These are phyloP conservation scores for Graphium colonna DNA, from an alignment of 2,888 invertebrate species.

Conservation along the genomic window DNA sequence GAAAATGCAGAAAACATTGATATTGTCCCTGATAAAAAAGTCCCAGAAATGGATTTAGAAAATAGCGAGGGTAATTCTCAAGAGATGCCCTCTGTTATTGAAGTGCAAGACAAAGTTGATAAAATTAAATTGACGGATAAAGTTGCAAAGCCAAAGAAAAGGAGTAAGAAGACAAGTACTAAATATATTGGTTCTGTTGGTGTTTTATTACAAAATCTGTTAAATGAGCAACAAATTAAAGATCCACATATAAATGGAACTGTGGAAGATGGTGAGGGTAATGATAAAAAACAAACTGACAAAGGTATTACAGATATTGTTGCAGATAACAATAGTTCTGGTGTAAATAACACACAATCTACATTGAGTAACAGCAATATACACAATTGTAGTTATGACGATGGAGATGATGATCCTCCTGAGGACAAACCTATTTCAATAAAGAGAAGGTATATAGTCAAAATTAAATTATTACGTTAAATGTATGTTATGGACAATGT, in stretches of 20 bases:
- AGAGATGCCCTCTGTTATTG: constrained; percentile 65
- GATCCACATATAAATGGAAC: constrained; percentile 40
- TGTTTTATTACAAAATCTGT: constrained; percentile 75
- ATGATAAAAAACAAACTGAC: constrained; percentile 24
- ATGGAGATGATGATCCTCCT: constrained; percentile 74
- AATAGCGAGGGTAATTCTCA: constrained; percentile 71
- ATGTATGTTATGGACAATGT: too few relatives aligned
- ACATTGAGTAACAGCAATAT: constrained; percentile 35
- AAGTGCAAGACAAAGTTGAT: constrained; percentile 47
- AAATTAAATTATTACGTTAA: too few relatives aligned
- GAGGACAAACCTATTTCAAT: constrained; percentile 73
- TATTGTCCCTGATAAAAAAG: constrained; percentile 40
- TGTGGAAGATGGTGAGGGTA: constrained; percentile 47
- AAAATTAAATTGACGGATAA: constrained; percentile 48
- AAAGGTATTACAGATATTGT: constrained; percentile 11
- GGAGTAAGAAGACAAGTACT: constrained; percentile 44
- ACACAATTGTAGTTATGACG: constrained; percentile 45
- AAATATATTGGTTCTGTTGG: constrained; percentile 78
- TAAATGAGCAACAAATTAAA: constrained; percentile 58
- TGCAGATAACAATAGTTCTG: not conserved
- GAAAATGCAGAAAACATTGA: constrained; percentile 36
- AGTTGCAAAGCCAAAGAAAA: constrained; percentile 43
- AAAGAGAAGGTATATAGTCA: constrained; percentile 69
- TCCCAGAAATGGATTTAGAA: constrained; percentile 55
- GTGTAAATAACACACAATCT: not conserved